A percentile compares a stretch with the other conserved stretches of the same genome.
These are phyloP conservation scores for Ciconia nigra DNA, from an alignment of 2,797 vertebrate genomes.

Conservation along the genomic window DNA sequence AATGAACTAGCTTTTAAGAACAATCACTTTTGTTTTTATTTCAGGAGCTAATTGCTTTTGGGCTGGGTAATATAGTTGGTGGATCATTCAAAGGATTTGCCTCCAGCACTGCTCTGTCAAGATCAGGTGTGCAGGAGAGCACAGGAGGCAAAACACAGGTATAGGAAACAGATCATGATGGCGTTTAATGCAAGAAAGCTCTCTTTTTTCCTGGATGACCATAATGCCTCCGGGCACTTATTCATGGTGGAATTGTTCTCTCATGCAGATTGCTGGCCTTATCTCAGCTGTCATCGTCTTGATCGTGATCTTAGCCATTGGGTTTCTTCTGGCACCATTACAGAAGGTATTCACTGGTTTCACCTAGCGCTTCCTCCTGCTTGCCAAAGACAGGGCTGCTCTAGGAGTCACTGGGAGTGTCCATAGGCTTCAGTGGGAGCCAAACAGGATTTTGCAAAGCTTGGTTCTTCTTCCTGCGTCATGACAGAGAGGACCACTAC, in stretches of 20 bases:
- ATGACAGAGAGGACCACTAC: not conserved
- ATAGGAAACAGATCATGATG: not conserved
- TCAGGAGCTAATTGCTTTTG: conserved; percentile 94
- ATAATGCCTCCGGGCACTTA: not conserved
- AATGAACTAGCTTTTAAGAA: not conserved
- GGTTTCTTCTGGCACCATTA: conserved; percentile 89
- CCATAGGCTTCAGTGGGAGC: not conserved
- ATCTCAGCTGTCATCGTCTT: conserved; percentile 88
- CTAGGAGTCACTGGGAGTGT: not conserved
- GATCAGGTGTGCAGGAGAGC: conserved; percentile 93
- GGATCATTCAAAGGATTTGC: conserved; percentile 89
- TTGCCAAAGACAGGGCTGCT: not conserved
- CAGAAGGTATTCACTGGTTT: conserved; percentile 82
- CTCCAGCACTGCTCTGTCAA: conserved; percentile 90
- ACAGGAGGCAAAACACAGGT: conserved; percentile 99
- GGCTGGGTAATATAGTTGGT: conserved; percentile 89
- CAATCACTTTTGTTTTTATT: not conserved
- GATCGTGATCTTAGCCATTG: conserved; percentile 86
- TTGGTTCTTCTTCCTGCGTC: not conserved
- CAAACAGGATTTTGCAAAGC: not conserved
- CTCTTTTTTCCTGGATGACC: not conserved
- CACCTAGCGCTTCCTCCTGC: not conserved
- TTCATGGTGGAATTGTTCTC: not conserved
- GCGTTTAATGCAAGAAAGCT: not conserved
- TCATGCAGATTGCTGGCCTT: conserved; percentile 86